phyloP scores from a whole-genome alignment of 2,113 vertebrate genomes.

The Plectropomus leopardus region DNA sequence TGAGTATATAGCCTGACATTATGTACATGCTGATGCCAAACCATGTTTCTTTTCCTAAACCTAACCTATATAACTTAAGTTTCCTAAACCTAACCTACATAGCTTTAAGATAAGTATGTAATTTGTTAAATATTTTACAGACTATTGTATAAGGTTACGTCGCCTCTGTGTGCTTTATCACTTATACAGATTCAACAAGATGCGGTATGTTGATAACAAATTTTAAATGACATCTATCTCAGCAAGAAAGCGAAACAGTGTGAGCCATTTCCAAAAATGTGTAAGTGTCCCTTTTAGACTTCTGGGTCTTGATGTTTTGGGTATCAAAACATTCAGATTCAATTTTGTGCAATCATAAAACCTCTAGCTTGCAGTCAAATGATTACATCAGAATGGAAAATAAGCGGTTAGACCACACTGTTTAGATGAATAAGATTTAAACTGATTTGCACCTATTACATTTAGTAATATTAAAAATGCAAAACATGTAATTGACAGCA shows the following conservation, averaged over 20 bases:
- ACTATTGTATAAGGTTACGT: too few species aligned
- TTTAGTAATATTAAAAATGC: background rate
- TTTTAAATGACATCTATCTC: too few species aligned
- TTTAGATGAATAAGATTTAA: background rate
- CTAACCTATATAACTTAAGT: too few species aligned
- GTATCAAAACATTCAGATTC: background rate
- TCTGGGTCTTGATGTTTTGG: background rate
- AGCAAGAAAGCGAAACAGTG: background rate
- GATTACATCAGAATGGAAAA: background rate
- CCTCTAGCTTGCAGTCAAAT: background rate
- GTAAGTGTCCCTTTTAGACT: background rate
- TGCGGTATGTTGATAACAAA: too few species aligned
- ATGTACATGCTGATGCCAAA: too few species aligned
- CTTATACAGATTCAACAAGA: background rate
- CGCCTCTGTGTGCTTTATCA: background rate
- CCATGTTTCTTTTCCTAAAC: too few species aligned
- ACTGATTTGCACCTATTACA: background rate
- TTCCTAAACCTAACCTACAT: too few species aligned
- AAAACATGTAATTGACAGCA: background rate
- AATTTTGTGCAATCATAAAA: background rate
- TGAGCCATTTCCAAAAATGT: background rate
- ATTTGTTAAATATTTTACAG: too few species aligned
- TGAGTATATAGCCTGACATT: too few species aligned
- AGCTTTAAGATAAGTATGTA: too few species aligned
- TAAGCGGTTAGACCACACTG: background rate